Evolutionary conservation across 2,888 invertebrate species (phyloP).

Genomic region (Drosophila buzzatii): DNA sequence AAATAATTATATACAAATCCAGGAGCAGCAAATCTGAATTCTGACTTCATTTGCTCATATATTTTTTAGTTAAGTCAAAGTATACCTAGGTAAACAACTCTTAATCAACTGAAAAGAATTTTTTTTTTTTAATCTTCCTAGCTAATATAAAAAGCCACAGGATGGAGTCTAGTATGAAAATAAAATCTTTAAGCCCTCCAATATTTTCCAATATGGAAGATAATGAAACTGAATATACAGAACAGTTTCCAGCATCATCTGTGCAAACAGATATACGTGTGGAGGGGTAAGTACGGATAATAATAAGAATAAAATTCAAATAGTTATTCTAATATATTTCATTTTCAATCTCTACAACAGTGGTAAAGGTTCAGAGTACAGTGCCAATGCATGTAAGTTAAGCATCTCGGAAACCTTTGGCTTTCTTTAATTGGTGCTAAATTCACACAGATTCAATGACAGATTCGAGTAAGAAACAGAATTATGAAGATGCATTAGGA

Average conservation of each 20-base stretch:
- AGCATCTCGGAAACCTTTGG: not conserved
- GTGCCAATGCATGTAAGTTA: conserved; percentile 7
- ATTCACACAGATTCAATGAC: not conserved
- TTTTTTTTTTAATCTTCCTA: not conserved
- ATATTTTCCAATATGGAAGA: not conserved
- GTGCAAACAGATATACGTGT: not conserved
- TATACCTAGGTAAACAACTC: conserved; percentile 4
- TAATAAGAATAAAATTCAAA: not conserved
- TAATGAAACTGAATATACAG: not conserved
- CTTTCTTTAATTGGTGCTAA: not conserved
- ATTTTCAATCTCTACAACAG: not conserved
- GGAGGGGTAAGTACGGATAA: not conserved
- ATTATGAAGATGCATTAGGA: not conserved
- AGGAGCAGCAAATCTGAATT: not conserved
- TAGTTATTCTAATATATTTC: not conserved
- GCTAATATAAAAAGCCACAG: conserved; percentile 6
- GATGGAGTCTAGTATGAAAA: conserved; percentile 12
- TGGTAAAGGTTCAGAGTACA: not conserved
- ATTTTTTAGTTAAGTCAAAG: not conserved
- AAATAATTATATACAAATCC: not conserved
- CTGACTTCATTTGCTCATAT: no score
- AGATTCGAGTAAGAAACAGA: not conserved
- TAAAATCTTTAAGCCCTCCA: not conserved
- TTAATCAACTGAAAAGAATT: not conserved
- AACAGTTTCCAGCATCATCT: not conserved